phyloP scores from a whole-genome alignment of 2,113 vertebrate genomes.

The Zootoca vivipara region DNA sequence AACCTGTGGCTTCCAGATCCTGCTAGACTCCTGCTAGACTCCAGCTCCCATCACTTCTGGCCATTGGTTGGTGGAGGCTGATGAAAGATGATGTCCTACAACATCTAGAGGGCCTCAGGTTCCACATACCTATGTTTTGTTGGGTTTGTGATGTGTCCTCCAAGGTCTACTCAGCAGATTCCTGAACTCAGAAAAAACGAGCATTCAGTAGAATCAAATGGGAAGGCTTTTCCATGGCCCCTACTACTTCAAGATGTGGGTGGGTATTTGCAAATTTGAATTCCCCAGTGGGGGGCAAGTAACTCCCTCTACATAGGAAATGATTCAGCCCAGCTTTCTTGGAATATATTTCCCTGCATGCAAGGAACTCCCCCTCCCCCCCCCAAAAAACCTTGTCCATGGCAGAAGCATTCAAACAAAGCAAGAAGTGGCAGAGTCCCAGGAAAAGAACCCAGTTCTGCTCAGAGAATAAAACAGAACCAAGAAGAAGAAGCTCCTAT shows the following conservation, averaged over 20 bases:
- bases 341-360: neutral
- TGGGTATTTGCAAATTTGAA: neutral
- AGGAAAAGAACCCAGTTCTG: neutral
- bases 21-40: too few relatives aligned
- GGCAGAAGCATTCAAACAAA: neutral
- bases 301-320: neutral
- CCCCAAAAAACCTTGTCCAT: neutral
- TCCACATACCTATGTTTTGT: neutral
- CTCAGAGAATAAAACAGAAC: neutral
- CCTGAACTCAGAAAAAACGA: neutral
- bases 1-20: too few relatives aligned
- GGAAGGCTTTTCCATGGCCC: neutral
- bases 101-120: too few relatives aligned
- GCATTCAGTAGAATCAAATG: neutral
- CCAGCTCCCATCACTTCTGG: too few relatives aligned
- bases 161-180: neutral
- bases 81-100: too few relatives aligned
- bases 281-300: neutral
- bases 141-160: neutral
- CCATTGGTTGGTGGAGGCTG: too few relatives aligned
- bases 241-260: neutral
- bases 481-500: neutral
- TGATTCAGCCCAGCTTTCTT: neutral
- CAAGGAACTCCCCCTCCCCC: too few relatives aligned
- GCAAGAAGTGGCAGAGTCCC: neutral